Evolutionary conservation across 2,113 vertebrate species (phyloP).

Genomic region (Acinonyx jubatus): DNA sequence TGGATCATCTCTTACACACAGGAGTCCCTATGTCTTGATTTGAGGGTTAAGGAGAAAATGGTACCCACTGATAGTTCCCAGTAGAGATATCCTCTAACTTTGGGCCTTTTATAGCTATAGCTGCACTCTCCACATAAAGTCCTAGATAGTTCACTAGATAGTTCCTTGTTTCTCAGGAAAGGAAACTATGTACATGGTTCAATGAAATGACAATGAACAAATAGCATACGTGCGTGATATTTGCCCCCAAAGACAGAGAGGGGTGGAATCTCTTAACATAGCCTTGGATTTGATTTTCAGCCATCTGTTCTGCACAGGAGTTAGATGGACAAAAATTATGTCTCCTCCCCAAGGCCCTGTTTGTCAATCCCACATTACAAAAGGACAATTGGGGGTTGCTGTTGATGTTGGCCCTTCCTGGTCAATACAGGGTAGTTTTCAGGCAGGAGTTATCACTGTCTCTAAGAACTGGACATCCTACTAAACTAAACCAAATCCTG

Average conservation of each 20-base stretch:
- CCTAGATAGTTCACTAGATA: not conserved
- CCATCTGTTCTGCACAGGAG: not conserved
- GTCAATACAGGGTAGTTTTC: not conserved
- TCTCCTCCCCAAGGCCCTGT: not conserved
- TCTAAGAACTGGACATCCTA: not conserved
- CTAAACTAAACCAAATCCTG: not conserved
- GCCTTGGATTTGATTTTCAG: not conserved
- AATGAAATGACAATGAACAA: not conserved
- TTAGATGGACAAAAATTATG: not conserved
- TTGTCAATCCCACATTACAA: not conserved
- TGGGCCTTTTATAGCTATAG: not conserved
- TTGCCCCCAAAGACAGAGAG: not conserved
- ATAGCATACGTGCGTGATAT: accelerated
- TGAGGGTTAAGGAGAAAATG: not conserved
- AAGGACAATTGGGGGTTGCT: not conserved
- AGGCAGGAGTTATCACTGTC: not conserved
- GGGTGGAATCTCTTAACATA: not conserved
- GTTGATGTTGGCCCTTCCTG: not conserved
- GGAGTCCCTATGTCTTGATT: not conserved
- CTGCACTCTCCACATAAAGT: not conserved
- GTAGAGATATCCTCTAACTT: not conserved
- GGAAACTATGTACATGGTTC: not conserved
- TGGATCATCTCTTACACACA: not conserved
- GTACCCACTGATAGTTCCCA: not conserved
- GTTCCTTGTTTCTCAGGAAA: not conserved